These are phyloP conservation scores for Amblyraja radiata DNA, from an alignment of 2,797 vertebrate genomes.

Conservation along the genomic window DNA sequence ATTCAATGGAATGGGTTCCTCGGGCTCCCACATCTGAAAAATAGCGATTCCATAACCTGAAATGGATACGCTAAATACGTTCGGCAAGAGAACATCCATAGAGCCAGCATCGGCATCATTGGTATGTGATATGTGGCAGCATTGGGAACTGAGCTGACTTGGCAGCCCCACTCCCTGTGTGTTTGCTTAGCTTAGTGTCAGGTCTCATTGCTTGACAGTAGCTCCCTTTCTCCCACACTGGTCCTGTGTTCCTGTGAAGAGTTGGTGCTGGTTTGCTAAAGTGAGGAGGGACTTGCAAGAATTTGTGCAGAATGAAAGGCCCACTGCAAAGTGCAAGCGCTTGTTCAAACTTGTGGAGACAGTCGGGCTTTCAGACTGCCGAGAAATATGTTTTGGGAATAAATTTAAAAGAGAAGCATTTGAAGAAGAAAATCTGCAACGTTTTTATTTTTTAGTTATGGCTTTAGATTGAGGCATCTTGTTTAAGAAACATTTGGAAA, in stretches of 20 bases:
- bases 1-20: neutral
- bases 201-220: constrained; percentile 18
- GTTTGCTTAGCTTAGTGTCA: constrained; percentile 7
- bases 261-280: constrained; percentile 34
- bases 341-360: neutral
- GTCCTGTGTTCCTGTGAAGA: constrained; percentile 12
- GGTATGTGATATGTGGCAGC: constrained; percentile 36
- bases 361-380: neutral
- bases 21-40: neutral
- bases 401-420: neutral
- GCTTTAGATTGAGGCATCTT: neutral
- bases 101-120: constrained; percentile 12
- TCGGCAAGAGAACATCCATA: constrained; percentile 16
- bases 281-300: neutral
- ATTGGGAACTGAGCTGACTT: constrained; percentile 33
- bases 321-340: neutral
- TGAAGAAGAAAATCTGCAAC: neutral
- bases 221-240: constrained; percentile 33
- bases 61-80: constrained; percentile 28
- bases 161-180: neutral
- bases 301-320: constrained; percentile 15
- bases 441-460: neutral
- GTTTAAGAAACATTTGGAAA: no score
- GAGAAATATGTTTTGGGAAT: neutral
- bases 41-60: neutral